phyloP scores from a whole-genome alignment of 2,888 invertebrate species.

The Lottia scabra region DNA sequence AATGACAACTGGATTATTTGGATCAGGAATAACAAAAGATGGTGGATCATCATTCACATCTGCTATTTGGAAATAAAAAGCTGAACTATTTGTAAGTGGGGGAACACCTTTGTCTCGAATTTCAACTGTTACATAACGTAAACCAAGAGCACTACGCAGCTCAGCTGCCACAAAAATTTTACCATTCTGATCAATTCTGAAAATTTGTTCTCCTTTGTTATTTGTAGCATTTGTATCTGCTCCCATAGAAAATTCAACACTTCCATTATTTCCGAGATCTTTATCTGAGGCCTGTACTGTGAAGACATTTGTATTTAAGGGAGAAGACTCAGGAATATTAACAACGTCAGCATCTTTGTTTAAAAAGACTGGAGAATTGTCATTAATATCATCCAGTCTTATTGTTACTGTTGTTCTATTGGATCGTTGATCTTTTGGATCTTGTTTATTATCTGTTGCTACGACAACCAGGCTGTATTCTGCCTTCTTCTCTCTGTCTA shows the following conservation, averaged over 20 bases:
- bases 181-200: slow-evolving; percentile 88
- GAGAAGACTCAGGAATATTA: slow-evolving; percentile 44
- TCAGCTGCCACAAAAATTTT: slow-evolving; percentile 81
- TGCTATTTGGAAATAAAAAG: slow-evolving; percentile 77
- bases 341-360: slow-evolving; percentile 32
- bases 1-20: slow-evolving; percentile 25
- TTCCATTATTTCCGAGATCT: slow-evolving; percentile 50
- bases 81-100: slow-evolving; percentile 23
- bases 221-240: slow-evolving; percentile 38
- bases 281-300: slow-evolving; percentile 48
- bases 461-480: slow-evolving; percentile 79
- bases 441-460: slow-evolving; percentile 80
- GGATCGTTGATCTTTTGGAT: slow-evolving; percentile 39
- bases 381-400: slow-evolving; percentile 87
- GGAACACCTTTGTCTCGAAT: slow-evolving; percentile 47
- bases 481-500: slow-evolving; percentile 82
- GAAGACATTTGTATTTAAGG: slow-evolving; percentile 37
- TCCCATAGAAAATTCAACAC: slow-evolving; percentile 42
- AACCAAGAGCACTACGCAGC: slow-evolving; percentile 80
- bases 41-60: slow-evolving; percentile 95
- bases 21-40: slow-evolving; percentile 25
- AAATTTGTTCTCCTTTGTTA: slow-evolving; percentile 82
- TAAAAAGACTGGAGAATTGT: slow-evolving; percentile 86
- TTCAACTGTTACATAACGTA: slow-evolving; percentile 44
- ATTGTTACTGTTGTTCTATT: slow-evolving; percentile 73